Percentiles rank a stretch among this genome's conserved stretches.
These are phyloP conservation scores for Drosophila formosana DNA, from an alignment of 2,888 invertebrate genomes.

Conservation along the genomic window DNA sequence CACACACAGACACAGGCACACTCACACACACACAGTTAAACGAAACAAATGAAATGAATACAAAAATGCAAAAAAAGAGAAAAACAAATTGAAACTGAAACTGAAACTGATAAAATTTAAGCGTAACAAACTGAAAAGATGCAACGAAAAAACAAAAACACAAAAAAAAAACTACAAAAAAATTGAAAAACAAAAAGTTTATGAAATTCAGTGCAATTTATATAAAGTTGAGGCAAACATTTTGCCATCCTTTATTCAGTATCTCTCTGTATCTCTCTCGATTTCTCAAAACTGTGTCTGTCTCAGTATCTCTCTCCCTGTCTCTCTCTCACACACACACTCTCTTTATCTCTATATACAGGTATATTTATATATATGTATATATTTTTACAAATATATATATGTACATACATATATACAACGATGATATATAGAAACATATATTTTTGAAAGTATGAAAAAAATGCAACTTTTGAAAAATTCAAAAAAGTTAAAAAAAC, in stretches of 20 bases:
- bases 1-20: conserved; percentile 5
- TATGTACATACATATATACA: conserved; percentile 48
- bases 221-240: conserved; percentile 29
- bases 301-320: conserved; percentile 38
- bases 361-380: conserved; percentile 49
- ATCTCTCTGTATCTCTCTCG: conserved; percentile 28
- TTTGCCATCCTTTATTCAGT: conserved; percentile 35
- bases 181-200: conserved; percentile 27
- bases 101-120: conserved; percentile 74
- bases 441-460: conserved; percentile 72
- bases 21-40: conserved; percentile 41
- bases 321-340: conserved; percentile 9
- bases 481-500: conserved; percentile 30
- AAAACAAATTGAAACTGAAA: conserved; percentile 70
- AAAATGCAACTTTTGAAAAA: conserved; percentile 74
- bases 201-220: conserved; percentile 36
- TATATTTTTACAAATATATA: conserved; percentile 59
- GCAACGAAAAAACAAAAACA: conserved; percentile 38
- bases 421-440: conserved; percentile 52
- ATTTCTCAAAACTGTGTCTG: conserved; percentile 43
- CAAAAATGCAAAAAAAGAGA: conserved; percentile 56
- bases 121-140: conserved; percentile 58
- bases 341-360: conserved; percentile 25
- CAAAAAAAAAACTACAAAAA: conserved; percentile 31
- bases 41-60: conserved; percentile 34